A percentile compares a stretch with the other conserved stretches of the same genome.
Conservation (phyloP, 64 coral and sea anemone species). For the Catalaphyllia jardinei region DNA sequence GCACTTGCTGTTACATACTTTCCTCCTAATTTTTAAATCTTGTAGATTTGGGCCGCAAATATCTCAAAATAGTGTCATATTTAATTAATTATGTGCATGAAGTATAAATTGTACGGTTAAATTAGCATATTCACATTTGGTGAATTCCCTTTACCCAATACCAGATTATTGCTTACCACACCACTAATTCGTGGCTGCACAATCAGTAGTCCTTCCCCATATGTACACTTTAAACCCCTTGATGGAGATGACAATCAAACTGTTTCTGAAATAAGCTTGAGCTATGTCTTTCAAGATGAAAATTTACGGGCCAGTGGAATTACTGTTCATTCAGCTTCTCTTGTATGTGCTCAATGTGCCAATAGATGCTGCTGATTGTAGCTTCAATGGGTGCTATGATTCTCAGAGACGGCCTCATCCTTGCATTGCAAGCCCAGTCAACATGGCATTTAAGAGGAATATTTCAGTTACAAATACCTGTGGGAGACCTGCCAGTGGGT, state of each 20-base stretch:
- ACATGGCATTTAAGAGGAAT: slow-evolving; percentile 62
- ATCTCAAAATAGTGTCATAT: background rate
- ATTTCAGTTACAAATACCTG: slow-evolving; percentile 80
- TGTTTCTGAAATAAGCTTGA: background rate
- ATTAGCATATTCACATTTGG: background rate
- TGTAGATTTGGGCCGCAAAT: background rate
- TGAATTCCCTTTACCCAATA: background rate
- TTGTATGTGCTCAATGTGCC: background rate
- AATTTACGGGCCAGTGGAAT: background rate
- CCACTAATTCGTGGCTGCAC: background rate
- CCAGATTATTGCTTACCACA: background rate
- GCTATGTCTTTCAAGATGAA: background rate
- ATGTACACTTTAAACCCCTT: background rate
- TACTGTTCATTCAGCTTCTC: background rate
- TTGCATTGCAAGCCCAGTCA: slow-evolving; percentile 61
- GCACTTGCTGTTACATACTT: background rate
- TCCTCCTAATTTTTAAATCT: background rate
- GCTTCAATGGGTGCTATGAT: slow-evolving; percentile 67
- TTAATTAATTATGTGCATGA: background rate
- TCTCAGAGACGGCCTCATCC: slow-evolving; percentile 48
- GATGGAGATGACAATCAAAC: background rate
- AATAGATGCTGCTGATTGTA: slow-evolving; percentile 12
- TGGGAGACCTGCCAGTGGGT: slow-evolving; percentile 51
- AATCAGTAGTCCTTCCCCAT: background rate
- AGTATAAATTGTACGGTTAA: background rate